These are phyloP conservation scores for Cotesia typhae DNA, from an alignment of 1,140 invertebrate species.

Conservation along the genomic window DNA sequence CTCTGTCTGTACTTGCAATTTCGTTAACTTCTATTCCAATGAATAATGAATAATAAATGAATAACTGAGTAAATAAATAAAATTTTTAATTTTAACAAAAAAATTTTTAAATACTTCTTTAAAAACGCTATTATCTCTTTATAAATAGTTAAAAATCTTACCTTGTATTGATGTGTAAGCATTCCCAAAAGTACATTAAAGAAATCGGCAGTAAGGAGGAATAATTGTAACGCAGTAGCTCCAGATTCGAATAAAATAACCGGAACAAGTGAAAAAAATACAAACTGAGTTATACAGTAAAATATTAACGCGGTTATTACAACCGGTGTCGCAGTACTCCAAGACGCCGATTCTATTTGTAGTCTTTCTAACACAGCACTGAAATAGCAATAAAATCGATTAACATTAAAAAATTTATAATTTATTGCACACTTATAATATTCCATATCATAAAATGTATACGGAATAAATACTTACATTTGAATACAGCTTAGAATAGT, in stretches of 20 bases:
- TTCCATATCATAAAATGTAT: conserved; percentile 1
- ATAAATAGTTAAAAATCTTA: conserved; percentile 52
- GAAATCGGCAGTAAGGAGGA: conserved; percentile 85
- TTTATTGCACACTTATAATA: background rate
- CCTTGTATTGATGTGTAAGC: conserved; percentile 84
- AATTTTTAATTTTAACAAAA: background rate
- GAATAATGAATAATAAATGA: too few species aligned
- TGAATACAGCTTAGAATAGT: conserved; percentile 81
- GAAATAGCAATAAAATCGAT: conserved; percentile 35
- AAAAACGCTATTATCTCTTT: background rate
- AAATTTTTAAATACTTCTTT: background rate
- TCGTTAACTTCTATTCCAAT: background rate
- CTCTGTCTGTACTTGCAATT: too few species aligned
- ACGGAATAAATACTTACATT: conserved; percentile 69
- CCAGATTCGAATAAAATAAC: conserved; percentile 81
- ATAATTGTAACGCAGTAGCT: conserved; percentile 83
- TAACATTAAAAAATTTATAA: background rate
- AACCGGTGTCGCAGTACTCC: conserved; percentile 67
- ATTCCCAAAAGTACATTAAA: conserved; percentile 85
- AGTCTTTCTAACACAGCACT: conserved; percentile 64
- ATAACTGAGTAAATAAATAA: too few species aligned
- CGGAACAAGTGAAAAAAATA: conserved; percentile 81
- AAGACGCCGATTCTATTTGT: conserved; percentile 63
- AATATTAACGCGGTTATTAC: conserved; percentile 67
- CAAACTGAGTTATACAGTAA: conserved; percentile 74